Percentiles rank a stretch among this genome's conserved stretches.
phyloP scores from a whole-genome alignment of 2,888 invertebrate genomes.

The Cepaea hortensis region DNA sequence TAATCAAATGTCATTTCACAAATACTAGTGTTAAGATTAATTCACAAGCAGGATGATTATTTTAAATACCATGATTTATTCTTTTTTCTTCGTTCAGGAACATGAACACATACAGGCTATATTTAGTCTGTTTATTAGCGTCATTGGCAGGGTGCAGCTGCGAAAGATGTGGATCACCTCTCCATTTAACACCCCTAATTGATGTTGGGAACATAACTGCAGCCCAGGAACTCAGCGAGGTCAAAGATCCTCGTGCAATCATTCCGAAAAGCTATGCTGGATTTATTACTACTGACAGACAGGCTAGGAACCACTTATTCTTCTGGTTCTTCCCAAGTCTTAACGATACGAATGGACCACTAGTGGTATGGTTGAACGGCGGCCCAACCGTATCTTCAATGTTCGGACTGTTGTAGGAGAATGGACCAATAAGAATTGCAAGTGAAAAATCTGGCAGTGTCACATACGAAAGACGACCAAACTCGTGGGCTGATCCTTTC shows the following conservation, averaged over 20 bases:
- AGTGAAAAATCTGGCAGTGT: neutral
- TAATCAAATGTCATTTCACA: no score
- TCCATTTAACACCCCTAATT: slow-evolving; percentile 1
- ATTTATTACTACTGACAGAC: no score
- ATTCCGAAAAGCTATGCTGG: slow-evolving; percentile 13
- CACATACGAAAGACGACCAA: neutral
- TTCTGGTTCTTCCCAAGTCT: no score
- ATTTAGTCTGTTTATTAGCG: neutral
- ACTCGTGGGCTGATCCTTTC: slow-evolving; percentile 32
- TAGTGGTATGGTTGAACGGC: slow-evolving; percentile 77
- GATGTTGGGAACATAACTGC: neutral
- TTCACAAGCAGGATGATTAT: no score
- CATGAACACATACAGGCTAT: neutral
- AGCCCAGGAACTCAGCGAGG: no score
- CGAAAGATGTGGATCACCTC: neutral
- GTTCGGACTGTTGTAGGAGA: slow-evolving; percentile 62
- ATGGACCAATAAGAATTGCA: slow-evolving; percentile 21
- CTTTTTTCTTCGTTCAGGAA: neutral
- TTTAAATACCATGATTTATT: no score
- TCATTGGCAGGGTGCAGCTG: neutral
- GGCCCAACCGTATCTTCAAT: slow-evolving; percentile 76
- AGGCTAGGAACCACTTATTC: no score
- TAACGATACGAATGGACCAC: slow-evolving; percentile 63
- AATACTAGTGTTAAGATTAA: no score
- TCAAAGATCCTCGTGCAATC: neutral